Percentiles rank a stretch among this genome's conserved stretches.
Conservation (phyloP, 2,888 invertebrate genomes). For the Platycnemis pennipes region DNA sequence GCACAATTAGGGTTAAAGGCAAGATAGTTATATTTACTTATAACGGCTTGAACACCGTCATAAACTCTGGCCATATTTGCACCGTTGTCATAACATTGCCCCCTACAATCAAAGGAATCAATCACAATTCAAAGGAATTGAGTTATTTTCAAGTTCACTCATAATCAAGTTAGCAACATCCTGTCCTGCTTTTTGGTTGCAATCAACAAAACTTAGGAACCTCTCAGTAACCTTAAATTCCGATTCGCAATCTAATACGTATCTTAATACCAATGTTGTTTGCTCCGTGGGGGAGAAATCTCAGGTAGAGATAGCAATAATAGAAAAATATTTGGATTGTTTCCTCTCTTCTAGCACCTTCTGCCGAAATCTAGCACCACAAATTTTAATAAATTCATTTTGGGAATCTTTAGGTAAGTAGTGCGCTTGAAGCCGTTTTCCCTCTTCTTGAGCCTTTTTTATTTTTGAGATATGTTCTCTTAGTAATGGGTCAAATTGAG, state of each 20-base stretch:
- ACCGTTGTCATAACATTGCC: conserved; percentile 71
- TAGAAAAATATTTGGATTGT: conserved; percentile 70
- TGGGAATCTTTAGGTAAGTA: conserved; percentile 32
- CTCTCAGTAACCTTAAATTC: background rate
- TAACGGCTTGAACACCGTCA: conserved; percentile 69
- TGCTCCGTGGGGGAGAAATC: conserved; percentile 72
- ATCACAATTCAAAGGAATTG: conserved; percentile 68
- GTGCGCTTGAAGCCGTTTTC: conserved; percentile 35
- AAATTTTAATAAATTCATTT: conserved; percentile 34
- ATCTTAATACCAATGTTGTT: conserved; percentile 67
- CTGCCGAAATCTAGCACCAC: conserved; percentile 41
- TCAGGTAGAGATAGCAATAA: no score
- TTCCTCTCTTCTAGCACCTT: conserved; percentile 69
- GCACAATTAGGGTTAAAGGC: conserved; percentile 70
- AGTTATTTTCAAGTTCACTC: conserved; percentile 43
- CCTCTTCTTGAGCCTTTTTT: background rate
- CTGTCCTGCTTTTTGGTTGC: conserved; percentile 69
- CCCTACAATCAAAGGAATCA: conserved; percentile 70
- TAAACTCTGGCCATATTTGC: conserved; percentile 70
- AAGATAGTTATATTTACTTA: conserved; percentile 60
- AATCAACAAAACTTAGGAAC: conserved; percentile 46
- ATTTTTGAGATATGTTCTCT: background rate
- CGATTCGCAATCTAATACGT: background rate
- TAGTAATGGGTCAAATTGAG: background rate
- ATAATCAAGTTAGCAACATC: conserved; percentile 69